Evolutionary conservation across 2,797 vertebrate genomes (phyloP).

Genomic region (Melanotaenia parkinsoni): DNA sequence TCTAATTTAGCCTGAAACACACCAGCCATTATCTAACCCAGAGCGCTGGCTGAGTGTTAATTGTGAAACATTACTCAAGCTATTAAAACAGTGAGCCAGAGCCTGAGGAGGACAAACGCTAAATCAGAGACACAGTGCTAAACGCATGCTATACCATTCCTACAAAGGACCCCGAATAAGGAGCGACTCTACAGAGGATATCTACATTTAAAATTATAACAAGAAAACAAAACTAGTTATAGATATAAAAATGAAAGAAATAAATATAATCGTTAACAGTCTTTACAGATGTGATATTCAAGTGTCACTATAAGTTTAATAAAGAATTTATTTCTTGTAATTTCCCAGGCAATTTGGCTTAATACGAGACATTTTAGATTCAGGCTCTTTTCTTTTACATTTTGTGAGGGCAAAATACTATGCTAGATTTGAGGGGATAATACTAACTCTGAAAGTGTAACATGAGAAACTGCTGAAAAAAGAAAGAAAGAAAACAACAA

Average conservation of each 20-base stretch:
- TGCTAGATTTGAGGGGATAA: not conserved
- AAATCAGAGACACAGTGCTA: constrained; percentile 57
- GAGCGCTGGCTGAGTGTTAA: constrained; percentile 77
- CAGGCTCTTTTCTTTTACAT: not conserved
- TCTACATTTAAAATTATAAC: constrained; percentile 20
- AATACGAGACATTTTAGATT: not conserved
- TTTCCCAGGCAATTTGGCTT: not conserved
- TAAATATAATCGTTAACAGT: not conserved
- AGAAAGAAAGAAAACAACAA: not conserved
- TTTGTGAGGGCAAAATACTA: not conserved
- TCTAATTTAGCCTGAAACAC: constrained; percentile 76
- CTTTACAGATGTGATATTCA: not conserved
- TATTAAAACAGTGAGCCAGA: constrained; percentile 76
- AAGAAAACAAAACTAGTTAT: not conserved
- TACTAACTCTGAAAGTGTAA: not conserved
- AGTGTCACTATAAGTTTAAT: not conserved
- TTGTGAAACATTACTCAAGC: constrained; percentile 78
- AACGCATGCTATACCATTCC: constrained; percentile 54
- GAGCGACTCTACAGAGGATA: constrained; percentile 21
- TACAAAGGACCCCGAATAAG: constrained; percentile 43
- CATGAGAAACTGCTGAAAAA: not conserved
- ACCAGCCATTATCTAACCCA: constrained; percentile 67
- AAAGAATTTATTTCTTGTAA: not conserved
- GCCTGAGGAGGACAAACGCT: constrained; percentile 63
- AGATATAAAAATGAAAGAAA: not conserved